Conservation (phyloP, 2,797 vertebrate species). For the Pristis pectinata region DNA sequence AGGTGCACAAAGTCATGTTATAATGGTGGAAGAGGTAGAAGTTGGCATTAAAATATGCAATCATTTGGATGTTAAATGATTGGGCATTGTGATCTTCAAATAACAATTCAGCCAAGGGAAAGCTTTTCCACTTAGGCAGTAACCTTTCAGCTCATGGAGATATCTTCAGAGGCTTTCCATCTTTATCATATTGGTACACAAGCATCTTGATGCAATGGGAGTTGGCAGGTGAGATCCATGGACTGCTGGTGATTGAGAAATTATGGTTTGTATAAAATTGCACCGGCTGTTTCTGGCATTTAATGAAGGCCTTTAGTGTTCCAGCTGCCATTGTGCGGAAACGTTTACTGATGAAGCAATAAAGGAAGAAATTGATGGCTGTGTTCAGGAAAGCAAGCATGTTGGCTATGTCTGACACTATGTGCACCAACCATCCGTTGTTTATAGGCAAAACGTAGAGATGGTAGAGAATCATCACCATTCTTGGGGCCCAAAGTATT, state of each 20-base stretch:
- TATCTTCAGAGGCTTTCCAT: slow-evolving; percentile 85
- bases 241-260: slow-evolving; percentile 95
- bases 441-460: slow-evolving; percentile 75
- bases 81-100: not conserved
- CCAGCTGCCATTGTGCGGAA: slow-evolving; percentile 87
- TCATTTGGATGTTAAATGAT: slow-evolving; percentile 8
- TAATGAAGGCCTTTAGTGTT: slow-evolving; percentile 79
- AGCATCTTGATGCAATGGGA: slow-evolving; percentile 98
- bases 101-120: not conserved
- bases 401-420: slow-evolving; percentile 81
- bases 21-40: not conserved
- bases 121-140: not conserved
- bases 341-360: slow-evolving; percentile 96
- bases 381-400: slow-evolving; percentile 94
- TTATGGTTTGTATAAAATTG: slow-evolving; percentile 90
- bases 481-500: slow-evolving; percentile 84
- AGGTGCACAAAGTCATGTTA: not conserved
- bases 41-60: not conserved
- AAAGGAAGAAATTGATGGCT: slow-evolving; percentile 95
- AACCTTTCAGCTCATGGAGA: slow-evolving; percentile 67
- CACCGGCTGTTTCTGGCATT: slow-evolving; percentile 72
- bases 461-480: slow-evolving; percentile 86
- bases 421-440: slow-evolving; percentile 72
- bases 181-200: slow-evolving; percentile 92
- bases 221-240: slow-evolving; percentile 95